Evolutionary conservation across 2,888 invertebrate genomes (phyloP).

Genomic region (Drosophila nr. medialis): DNA sequence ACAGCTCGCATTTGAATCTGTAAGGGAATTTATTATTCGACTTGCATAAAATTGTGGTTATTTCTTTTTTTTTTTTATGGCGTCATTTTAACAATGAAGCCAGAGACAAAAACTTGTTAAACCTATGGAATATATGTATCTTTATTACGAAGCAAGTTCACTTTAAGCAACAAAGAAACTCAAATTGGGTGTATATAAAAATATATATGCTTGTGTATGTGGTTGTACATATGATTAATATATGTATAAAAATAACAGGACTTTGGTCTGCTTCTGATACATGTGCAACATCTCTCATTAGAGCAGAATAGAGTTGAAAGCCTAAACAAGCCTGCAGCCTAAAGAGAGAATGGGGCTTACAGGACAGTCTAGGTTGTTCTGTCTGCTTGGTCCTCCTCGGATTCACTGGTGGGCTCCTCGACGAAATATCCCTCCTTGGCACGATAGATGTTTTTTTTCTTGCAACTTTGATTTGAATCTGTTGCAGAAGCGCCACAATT

Average conservation of each 20-base stretch:
- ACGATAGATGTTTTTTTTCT: slow-evolving; percentile 55
- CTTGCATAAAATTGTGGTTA: not conserved
- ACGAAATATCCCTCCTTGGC: slow-evolving; percentile 76
- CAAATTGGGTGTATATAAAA: slow-evolving; percentile 16
- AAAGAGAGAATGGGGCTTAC: not conserved
- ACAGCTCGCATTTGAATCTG: not conserved
- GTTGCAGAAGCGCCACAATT: slow-evolving; percentile 1
- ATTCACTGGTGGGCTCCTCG: slow-evolving; percentile 78
- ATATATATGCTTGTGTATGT: slow-evolving; percentile 18
- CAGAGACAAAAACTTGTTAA: not conserved
- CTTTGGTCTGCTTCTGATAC: not conserved
- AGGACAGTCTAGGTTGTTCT: slow-evolving; percentile 4
- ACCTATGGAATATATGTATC: slow-evolving; percentile 5
- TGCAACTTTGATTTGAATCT: not conserved
- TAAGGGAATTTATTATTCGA: not conserved
- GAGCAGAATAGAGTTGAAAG: not conserved
- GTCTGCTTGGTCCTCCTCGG: slow-evolving; percentile 47
- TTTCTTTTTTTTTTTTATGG: not conserved
- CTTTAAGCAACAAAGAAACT: slow-evolving; percentile 19
- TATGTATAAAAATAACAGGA: slow-evolving; percentile 13
- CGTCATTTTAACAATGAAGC: not conserved
- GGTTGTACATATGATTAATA: not conserved
- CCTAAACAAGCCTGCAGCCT: slow-evolving; percentile 1
- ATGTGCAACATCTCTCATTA: not conserved
- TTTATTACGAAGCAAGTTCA: slow-evolving; percentile 22